Base-by-base conservation (phyloP, 2,113 vertebrate genomes). In the Pelecanoides urinatrix region DNA sequence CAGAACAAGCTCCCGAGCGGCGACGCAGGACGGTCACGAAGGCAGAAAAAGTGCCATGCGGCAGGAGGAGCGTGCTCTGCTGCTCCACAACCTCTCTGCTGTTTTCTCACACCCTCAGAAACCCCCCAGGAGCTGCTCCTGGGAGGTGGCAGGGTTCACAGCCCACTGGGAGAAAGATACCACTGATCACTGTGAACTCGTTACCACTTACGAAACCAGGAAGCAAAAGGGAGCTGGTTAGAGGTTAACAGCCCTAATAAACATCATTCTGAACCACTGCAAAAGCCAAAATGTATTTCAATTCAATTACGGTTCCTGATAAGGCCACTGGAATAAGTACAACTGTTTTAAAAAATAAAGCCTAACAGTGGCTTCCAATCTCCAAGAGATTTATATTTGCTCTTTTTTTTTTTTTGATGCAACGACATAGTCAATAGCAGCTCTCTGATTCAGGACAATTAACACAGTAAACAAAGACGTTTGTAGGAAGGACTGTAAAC, bases 21-120 rank as follows among this genome's bases (percentile, higher is more conserved):
- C 4, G 9, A 59, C 0, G 2, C 15, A 34, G 19, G 62, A 23
- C 0, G 2, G 21, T 45, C 32, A 45, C 1, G 1, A 16, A 34
- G 32, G 52, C 1, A 1, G 61, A 34, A 67, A 58, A 67, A 74
- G 53, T 0, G 3, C 44, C 29, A 36, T 3, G 22, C 32, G 19
- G 52, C 52, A 50, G 10, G 7, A 66, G 21, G 18, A 36, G 32
- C 5, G 1, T 0, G 2, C 44, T 59, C 30, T 15, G 68, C 52
- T 0, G 2, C 44, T 10, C 52, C 52, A 10, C 68, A 27, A 42
- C 32, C 22, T 15, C 38, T 36, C 45, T 38, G 61, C 17, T 62
- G 6, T 16, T 59, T 44, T 16, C 59, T 74, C 52, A 66, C 52
- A 10, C 30, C 32, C 36, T 59, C 44, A 18, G 36, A 58, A 73